Percentiles rank a stretch among this genome's conserved stretches.
Conservation (phyloP, 2,888 invertebrate genomes). For the Graphium colonna region DNA sequence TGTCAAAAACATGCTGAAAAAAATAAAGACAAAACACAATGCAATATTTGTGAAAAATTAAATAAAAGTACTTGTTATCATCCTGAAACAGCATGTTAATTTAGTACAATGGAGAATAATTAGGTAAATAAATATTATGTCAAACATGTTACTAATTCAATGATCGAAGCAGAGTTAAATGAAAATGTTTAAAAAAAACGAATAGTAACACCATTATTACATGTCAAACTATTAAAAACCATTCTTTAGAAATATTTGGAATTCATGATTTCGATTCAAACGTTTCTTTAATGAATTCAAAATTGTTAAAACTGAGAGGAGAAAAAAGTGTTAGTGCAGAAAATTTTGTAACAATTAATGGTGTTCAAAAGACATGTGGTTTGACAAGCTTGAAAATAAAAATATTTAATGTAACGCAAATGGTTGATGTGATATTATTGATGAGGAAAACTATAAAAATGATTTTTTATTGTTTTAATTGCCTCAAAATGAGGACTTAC, state of each 20-base stretch:
- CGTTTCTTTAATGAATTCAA: slow-evolving; percentile 36
- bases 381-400: slow-evolving; percentile 24
- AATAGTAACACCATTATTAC: slow-evolving; percentile 31
- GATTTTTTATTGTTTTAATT: too few relatives aligned
- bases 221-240: slow-evolving; percentile 32
- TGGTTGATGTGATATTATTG: too few relatives aligned
- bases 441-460: too few relatives aligned
- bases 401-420: slow-evolving; percentile 9
- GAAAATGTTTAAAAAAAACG: too few relatives aligned
- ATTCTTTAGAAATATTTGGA: slow-evolving; percentile 28
- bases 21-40: neutral
- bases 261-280: slow-evolving; percentile 9
- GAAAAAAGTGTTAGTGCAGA: neutral
- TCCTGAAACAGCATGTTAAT: slow-evolving; percentile 15
- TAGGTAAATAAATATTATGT: slow-evolving; percentile 18
- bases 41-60: slow-evolving; percentile 16
- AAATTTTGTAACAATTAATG: slow-evolving; percentile 27
- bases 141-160: slow-evolving; percentile 24
- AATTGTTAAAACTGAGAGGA: slow-evolving; percentile 27
- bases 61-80: slow-evolving; percentile 17
- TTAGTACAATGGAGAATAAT: slow-evolving; percentile 3
- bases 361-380: slow-evolving; percentile 23
- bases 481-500: too few relatives aligned
- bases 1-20: too few relatives aligned
- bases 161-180: slow-evolving; percentile 26